These are phyloP conservation scores for Amphibalanus amphitrite DNA, from an alignment of 1,140 invertebrate species.

Conservation along the genomic window DNA sequence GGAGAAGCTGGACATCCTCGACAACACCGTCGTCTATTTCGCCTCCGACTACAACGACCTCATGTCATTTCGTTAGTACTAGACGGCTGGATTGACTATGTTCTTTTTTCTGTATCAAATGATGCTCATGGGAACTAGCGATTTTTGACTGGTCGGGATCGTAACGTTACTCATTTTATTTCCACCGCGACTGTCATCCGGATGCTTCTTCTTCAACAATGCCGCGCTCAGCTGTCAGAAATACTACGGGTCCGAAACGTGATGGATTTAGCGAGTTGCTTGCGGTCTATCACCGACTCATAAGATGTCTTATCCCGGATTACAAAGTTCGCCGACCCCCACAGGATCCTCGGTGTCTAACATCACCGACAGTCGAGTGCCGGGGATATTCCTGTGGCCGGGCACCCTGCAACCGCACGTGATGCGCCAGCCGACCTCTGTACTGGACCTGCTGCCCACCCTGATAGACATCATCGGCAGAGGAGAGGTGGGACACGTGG, in stretches of 20 bases:
- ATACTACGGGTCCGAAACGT: no score
- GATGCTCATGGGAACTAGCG: no score
- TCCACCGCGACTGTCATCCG: no score
- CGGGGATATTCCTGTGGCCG: neutral
- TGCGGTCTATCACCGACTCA: no score
- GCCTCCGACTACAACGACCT: constrained; percentile 25
- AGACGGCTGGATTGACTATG: no score
- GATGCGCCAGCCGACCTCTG: neutral
- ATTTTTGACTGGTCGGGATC: no score
- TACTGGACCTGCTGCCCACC: neutral
- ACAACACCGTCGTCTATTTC: constrained; percentile 23
- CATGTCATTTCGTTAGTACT: constrained; percentile 10
- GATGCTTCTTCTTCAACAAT: no score
- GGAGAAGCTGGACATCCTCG: constrained; percentile 13
- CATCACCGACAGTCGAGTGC: neutral
- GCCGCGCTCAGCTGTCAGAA: no score
- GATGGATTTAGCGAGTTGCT: no score
- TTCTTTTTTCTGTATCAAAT: no score
- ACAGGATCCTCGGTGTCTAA: neutral
- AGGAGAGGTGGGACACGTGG: neutral
- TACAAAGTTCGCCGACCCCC: neutral
- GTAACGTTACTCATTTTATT: no score
- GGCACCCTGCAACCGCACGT: neutral
- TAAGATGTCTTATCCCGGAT: neutral
- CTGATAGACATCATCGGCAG: neutral